A percentile compares a stretch with the other conserved stretches of the same genome.
Evolutionary conservation across 2,797 vertebrate species (phyloP).

Genomic region (Mormyrops boulengeri): DNA sequence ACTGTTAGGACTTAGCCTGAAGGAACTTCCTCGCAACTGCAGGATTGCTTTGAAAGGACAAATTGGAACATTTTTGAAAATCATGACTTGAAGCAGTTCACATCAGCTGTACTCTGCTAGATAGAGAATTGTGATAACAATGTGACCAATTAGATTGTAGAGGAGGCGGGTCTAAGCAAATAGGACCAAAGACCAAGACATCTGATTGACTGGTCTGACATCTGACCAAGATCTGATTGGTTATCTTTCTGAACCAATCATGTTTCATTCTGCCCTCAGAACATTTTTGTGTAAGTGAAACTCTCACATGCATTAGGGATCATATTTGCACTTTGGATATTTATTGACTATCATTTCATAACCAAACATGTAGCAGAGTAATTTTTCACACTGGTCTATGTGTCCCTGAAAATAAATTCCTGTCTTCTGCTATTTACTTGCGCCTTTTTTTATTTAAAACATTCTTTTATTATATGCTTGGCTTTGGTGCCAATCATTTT

Average conservation of each 20-base stretch:
- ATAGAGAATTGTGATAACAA: neutral
- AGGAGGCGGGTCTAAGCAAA: neutral
- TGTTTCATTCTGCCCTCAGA: neutral
- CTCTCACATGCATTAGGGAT: neutral
- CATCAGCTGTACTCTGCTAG: neutral
- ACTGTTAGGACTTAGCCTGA: neutral
- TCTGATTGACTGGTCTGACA: neutral
- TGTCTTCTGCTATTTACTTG: neutral
- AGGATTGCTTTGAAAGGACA: neutral
- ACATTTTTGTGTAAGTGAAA: neutral
- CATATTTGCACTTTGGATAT: neutral
- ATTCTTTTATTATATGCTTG: neutral
- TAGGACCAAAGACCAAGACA: neutral
- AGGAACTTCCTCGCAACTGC: neutral
- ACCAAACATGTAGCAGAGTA: neutral
- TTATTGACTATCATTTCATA: neutral
- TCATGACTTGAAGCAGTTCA: neutral
- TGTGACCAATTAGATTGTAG: neutral
- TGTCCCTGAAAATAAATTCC: neutral
- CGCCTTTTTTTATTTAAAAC: neutral
- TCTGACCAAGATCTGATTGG: neutral
- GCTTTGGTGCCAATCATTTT: neutral
- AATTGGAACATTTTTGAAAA: neutral
- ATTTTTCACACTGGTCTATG: neutral
- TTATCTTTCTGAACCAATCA: neutral